phyloP scores from a whole-genome alignment of 92 coral and sea anemone genomes.

The Phymanthus crucifer region DNA sequence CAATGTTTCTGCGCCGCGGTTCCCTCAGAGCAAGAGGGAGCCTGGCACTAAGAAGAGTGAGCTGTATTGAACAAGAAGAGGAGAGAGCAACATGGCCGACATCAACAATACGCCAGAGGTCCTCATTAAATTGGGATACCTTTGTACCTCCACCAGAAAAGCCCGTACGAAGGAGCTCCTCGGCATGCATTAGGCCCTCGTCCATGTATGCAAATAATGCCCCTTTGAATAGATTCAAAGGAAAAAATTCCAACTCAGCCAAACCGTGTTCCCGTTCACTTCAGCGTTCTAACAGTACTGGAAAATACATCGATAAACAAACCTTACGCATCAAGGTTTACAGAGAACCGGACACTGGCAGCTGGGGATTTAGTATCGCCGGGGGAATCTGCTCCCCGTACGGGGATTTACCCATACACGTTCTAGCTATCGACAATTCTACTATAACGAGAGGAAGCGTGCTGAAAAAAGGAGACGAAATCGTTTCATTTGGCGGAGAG shows the following conservation, averaged over 20 bases:
- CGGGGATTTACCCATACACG: conserved; percentile 78
- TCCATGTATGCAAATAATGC: conserved; percentile 34
- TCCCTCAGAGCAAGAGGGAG: conserved; percentile 40
- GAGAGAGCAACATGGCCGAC: conserved; percentile 76
- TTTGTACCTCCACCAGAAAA: conserved; percentile 45
- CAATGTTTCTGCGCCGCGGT: conserved; percentile 32
- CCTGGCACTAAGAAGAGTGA: conserved; percentile 4
- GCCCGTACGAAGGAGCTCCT: conserved; percentile 51
- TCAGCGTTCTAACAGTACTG: conserved; percentile 40
- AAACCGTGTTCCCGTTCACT: neutral
- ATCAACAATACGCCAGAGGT: conserved; percentile 47
- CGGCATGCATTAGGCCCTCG: conserved; percentile 40
- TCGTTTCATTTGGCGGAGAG: conserved; percentile 66
- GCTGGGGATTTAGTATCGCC: conserved; percentile 70
- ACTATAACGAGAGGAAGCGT: conserved; percentile 23
- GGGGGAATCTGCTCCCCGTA: conserved; percentile 80
- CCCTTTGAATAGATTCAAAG: conserved; percentile 30
- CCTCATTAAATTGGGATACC: conserved; percentile 73
- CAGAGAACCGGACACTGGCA: conserved; percentile 29
- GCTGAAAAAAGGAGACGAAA: conserved; percentile 69
- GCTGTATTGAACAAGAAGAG: conserved; percentile 21
- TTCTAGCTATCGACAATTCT: conserved; percentile 47
- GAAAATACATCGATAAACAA: conserved; percentile 51
- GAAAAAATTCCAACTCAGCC: neutral
- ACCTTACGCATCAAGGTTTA: conserved; percentile 51